Conservation (phyloP, 2,888 invertebrate species). For the Morpho deidamia region DNA sequence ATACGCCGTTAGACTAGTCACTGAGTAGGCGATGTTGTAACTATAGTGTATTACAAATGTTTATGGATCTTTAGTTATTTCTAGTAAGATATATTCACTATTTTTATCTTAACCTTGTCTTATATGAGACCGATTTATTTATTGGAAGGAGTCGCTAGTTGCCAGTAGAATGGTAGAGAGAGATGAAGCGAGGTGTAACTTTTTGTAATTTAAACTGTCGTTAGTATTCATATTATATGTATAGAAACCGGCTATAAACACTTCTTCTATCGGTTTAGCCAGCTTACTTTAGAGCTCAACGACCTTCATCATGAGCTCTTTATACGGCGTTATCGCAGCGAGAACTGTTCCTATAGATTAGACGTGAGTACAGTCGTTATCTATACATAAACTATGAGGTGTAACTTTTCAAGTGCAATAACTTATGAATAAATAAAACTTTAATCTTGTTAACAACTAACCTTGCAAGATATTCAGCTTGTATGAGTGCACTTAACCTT, state of each 20-base stretch:
- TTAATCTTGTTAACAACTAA: slow-evolving; percentile 46
- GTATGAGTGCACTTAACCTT: slow-evolving; percentile 25
- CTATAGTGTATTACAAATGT: slow-evolving; percentile 67
- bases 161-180: neutral
- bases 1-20: slow-evolving; percentile 75
- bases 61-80: slow-evolving; percentile 72
- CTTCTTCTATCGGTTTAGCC: no score
- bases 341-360: neutral
- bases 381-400: neutral
- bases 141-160: slow-evolving; percentile 36
- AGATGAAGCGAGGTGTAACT: neutral
- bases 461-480: slow-evolving; percentile 50
- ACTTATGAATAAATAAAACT: slow-evolving; percentile 60
- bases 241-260: no score
- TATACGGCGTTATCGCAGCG: no score
- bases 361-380: neutral
- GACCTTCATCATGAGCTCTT: no score
- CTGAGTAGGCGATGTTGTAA: slow-evolving; percentile 72
- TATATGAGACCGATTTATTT: slow-evolving; percentile 66
- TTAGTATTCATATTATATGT: no score
- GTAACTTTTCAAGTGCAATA: slow-evolving; percentile 18
- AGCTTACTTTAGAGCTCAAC: no score
- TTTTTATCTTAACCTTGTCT: slow-evolving; percentile 55
- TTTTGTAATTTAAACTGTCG: no score
- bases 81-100: slow-evolving; percentile 66